Base-by-base conservation (phyloP, 2,113 vertebrate species). In the Helogale parvula region DNA sequence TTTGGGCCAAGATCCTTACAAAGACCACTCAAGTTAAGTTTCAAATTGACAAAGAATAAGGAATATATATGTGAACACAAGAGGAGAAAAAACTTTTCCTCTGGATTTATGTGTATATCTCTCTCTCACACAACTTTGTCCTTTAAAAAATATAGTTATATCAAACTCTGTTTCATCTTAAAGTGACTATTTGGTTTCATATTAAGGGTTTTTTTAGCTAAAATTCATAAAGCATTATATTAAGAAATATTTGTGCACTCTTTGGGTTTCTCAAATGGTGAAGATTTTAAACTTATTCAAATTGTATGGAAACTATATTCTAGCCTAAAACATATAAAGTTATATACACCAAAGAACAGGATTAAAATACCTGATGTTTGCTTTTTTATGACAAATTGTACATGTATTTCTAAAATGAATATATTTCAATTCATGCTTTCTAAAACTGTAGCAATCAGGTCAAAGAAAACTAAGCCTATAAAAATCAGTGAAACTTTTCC, bases 271-370 rank as follows among this genome's bases (percentile, higher is more conserved):
- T 91, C 45, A 91, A 88, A 77, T 74, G 93, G 33, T 66, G 9
- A 96, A 90, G 33, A 88, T 88, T 90, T 92, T 41, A 47, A 9
- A 88, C 21, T 65, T 79, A 29, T 25, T 81, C 86, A 96, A 88
- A 81, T 13, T 29, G 1, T 21, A 50, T 31, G 77, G 35, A 77
- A 95, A 76, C 25, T 76, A 33, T 85, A 89, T 63, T 95, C 16
- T 93, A 85, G 1, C 2, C 38, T 85, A 54, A 88, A 76, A 88
- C 12, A 92, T 63, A 88, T 29, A n/a, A 92, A 69, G 3, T 89
- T 93, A 68, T 33, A 69, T 45, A 88, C 57, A 69, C 76, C 2
- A 38, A 91, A 68, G 23, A 80, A 88, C 2, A 84, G 13, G 25
- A 69, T 92, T 85, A 54, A 88, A 81, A 93, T 76, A 74, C 0